Percentiles rank a stretch among this genome's conserved stretches.
Evolutionary conservation across 2,797 vertebrate species (phyloP).

Genomic region (Microchirus variegatus): DNA sequence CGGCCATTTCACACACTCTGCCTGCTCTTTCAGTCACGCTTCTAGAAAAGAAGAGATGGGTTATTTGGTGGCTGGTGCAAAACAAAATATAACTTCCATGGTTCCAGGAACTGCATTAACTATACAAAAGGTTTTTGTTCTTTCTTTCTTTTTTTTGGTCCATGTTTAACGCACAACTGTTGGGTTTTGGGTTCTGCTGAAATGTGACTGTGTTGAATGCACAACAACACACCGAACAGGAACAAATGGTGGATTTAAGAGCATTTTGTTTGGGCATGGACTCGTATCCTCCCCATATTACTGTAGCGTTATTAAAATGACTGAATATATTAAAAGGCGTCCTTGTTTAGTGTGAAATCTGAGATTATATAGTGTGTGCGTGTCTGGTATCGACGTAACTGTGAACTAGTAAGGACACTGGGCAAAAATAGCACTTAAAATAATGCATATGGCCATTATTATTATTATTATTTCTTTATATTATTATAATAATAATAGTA

Average conservation of each 20-base stretch:
- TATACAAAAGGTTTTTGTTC: neutral
- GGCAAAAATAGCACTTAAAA: no score
- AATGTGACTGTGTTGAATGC: constrained; percentile 30
- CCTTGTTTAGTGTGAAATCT: neutral
- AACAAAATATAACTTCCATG: neutral
- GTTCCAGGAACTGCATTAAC: constrained; percentile 10
- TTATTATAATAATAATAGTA: no score
- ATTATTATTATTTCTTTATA: no score
- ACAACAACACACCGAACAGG: constrained; percentile 42
- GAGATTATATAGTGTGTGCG: no score
- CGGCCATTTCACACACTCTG: constrained; percentile 3
- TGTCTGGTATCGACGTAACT: no score
- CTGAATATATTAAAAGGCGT: constrained; percentile 23
- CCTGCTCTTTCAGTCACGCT: constrained; percentile 14
- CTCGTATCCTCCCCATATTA: constrained; percentile 3
- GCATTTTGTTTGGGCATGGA: constrained; percentile 18
- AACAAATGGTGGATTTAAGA: constrained; percentile 27
- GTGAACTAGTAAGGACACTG: no score
- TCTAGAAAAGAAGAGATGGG: neutral
- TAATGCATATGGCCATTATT: no score
- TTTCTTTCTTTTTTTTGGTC: constrained; percentile 5
- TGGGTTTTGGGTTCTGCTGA: constrained; percentile 20
- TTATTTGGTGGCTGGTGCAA: neutral
- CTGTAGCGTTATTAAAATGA: constrained; percentile 47
- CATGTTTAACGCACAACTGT: constrained; percentile 1